A percentile compares a stretch with the other conserved stretches of the same genome.
phyloP scores from a whole-genome alignment of 2,888 invertebrate species.

The Drosophila trichaetosa region DNA sequence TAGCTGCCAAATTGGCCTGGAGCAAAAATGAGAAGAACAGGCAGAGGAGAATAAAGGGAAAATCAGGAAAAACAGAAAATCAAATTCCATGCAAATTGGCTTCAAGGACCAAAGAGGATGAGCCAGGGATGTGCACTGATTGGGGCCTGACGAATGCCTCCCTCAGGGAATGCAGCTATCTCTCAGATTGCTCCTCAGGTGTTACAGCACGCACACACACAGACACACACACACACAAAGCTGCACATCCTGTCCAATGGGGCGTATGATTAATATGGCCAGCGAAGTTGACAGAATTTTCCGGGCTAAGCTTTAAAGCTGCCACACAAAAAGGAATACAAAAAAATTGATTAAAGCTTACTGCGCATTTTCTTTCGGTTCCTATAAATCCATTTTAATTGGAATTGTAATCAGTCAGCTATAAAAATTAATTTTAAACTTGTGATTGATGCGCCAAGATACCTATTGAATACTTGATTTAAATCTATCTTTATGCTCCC shows the following conservation, averaged over 20 bases:
- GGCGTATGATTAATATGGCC: slow-evolving; percentile 70
- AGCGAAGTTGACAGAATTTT: not conserved
- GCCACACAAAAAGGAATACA: not conserved
- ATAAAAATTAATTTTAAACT: not conserved
- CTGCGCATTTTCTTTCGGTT: not conserved
- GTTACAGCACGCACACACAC: not conserved
- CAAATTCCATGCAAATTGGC: slow-evolving; percentile 54
- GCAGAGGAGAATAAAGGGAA: not conserved
- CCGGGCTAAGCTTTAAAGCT: slow-evolving; percentile 3
- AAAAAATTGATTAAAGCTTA: slow-evolving; percentile 6
- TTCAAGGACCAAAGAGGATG: slow-evolving; percentile 28
- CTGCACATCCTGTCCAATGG: slow-evolving; percentile 54
- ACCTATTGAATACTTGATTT: not conserved
- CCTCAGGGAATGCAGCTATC: slow-evolving; percentile 34
- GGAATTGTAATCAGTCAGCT: not conserved
- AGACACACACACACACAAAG: not conserved
- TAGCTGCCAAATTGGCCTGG: slow-evolving; percentile 41
- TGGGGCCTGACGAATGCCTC: slow-evolving; percentile 42
- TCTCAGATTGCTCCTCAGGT: slow-evolving; percentile 37
- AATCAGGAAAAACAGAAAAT: not conserved
- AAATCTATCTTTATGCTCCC: not conserved
- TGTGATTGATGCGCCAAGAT: not conserved
- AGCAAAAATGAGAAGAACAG: not conserved
- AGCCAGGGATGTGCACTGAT: slow-evolving; percentile 49
- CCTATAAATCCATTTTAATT: not conserved